A percentile compares a stretch with the other conserved stretches of the same genome.
These are phyloP conservation scores for Peromyscus polionotus DNA, from an alignment of 2,113 vertebrate genomes.

Conservation along the genomic window DNA sequence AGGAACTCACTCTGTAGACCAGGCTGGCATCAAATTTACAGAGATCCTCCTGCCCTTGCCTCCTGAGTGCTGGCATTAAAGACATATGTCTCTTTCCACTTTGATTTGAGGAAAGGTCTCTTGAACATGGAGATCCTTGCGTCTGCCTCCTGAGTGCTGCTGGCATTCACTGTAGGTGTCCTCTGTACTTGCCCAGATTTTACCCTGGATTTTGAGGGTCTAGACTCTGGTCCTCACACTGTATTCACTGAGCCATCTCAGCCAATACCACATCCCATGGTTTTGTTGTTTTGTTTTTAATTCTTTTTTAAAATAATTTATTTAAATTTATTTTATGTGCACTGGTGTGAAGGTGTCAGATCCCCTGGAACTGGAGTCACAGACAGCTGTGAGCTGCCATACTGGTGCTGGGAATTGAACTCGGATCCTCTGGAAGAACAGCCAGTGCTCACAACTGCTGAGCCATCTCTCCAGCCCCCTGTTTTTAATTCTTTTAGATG, in stretches of 20 bases:
- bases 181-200: background rate
- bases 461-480: background rate
- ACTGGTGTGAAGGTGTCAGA: no score
- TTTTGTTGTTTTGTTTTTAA: background rate
- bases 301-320: no score
- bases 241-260: background rate
- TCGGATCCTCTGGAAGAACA: no score
- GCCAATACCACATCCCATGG: no score
- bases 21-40: background rate
- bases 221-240: background rate
- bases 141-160: background rate
- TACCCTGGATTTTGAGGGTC: background rate
- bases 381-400: no score
- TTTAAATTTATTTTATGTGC: no score
- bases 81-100: background rate
- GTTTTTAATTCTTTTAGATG: background rate
- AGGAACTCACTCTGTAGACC: background rate
- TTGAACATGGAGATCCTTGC: background rate
- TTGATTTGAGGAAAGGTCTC: background rate
- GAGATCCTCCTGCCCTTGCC: background rate
- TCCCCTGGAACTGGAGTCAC: no score
- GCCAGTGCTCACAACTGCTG: no score
- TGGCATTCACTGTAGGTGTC: background rate
- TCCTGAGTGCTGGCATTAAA: background rate
- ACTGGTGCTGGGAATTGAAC: no score